Evolutionary conservation across 1,140 invertebrate species (phyloP).

Genomic region (Archivesica marissinica): DNA sequence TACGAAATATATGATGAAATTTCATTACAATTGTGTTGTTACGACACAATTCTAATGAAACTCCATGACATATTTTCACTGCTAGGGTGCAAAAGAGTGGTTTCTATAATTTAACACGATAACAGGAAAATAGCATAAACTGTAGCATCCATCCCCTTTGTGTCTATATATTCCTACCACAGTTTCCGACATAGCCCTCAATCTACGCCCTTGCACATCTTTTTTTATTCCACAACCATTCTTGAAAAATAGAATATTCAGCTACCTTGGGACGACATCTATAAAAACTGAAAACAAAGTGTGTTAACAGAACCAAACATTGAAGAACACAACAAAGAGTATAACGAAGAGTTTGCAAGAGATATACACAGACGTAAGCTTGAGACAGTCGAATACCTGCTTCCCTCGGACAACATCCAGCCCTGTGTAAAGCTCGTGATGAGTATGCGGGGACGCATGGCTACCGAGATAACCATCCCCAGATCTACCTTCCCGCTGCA

Average conservation of each 20-base stretch:
- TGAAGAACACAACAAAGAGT: neutral
- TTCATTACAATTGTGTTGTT: no score
- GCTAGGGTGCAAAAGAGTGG: no score
- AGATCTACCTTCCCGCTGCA: constrained; percentile 36
- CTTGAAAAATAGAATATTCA: neutral
- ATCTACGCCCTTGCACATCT: neutral
- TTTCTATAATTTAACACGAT: no score
- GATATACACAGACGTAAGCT: neutral
- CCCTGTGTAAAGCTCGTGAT: constrained; percentile 45
- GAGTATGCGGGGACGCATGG: constrained; percentile 46
- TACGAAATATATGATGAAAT: no score
- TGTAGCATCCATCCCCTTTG: no score
- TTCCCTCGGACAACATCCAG: constrained; percentile 22
- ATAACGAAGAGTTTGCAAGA: neutral
- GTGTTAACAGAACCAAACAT: neutral
- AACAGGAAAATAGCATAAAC: no score
- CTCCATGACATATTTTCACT: no score
- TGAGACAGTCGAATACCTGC: constrained; percentile 31
- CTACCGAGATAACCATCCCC: constrained; percentile 56
- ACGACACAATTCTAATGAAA: no score
- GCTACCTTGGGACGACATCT: no score
- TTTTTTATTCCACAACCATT: neutral
- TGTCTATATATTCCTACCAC: no score
- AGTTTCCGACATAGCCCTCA: neutral
- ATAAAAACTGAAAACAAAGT: no score